These are phyloP conservation scores for Poecilus cupreus DNA, from an alignment of 2,888 invertebrate species.

Conservation along the genomic window DNA sequence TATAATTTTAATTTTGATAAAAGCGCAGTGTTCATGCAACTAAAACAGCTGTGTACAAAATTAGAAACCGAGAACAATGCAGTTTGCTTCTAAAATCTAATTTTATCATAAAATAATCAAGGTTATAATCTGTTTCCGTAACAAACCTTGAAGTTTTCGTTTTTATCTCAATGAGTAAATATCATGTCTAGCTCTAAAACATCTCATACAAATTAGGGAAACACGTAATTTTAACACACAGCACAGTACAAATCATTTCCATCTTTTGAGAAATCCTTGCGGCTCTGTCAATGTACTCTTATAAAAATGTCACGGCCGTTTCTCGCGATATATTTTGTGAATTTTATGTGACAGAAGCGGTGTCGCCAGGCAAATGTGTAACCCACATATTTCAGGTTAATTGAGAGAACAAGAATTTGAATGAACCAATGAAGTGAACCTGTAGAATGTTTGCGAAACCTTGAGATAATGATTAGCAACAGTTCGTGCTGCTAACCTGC, in stretches of 20 bases:
- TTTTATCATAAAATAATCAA: background rate
- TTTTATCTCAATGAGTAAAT: background rate
- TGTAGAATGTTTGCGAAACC: constrained; percentile 37
- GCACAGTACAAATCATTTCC: constrained; percentile 15
- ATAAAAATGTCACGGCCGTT: constrained; percentile 50
- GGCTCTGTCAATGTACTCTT: constrained; percentile 40
- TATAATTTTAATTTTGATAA: no score
- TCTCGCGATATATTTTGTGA: constrained; percentile 17
- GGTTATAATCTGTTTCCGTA: constrained; percentile 2
- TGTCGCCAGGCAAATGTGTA: background rate
- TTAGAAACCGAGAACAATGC: background rate
- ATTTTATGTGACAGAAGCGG: constrained; percentile 33
- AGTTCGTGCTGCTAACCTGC: no score
- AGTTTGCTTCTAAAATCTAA: background rate
- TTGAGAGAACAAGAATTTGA: constrained; percentile 29
- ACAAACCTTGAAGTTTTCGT: background rate
- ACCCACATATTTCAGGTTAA: constrained; percentile 49
- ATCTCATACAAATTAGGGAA: background rate
- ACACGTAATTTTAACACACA: background rate
- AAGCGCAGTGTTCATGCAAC: no score
- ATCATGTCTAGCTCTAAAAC: background rate
- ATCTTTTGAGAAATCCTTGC: background rate
- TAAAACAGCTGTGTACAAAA: background rate
- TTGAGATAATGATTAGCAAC: background rate
- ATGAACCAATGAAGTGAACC: constrained; percentile 4